Base-by-base conservation (phyloP, 2,797 vertebrate genomes). In the Limnodromus scolopaceus region DNA sequence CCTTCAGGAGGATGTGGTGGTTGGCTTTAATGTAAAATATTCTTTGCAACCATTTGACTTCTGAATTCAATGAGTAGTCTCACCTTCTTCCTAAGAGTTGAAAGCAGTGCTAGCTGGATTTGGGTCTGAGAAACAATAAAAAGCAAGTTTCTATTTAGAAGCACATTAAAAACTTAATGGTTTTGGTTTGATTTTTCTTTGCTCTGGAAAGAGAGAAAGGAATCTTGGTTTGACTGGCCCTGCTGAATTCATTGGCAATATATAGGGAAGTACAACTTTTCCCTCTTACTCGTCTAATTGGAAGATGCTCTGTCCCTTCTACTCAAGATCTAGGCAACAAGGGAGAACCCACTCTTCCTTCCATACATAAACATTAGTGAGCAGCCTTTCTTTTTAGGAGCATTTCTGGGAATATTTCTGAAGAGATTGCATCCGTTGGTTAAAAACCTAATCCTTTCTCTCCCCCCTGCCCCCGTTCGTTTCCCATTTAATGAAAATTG, bases 1-100 rank as follows among this genome's bases (percentile, higher is more conserved):
- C 74, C 86, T 96, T 92, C 84, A 89, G 86, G 81, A 87, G 81
- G 95, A 94, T 89, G 79, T 57, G 27, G 74, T 43, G 18, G 57
- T 93, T 92, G 75, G 54, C 90, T 93, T 95, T 75, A 65, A 77
- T 27, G 39, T 89, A 30, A 93, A 92, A 65, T 74, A 41, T 13
- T 94, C 60, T 92, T 93, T 87, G 55, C 49, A 71, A 41, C 71
- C 57, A 75, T 94, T 83, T 94, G 72, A 23, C 57, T 80, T 90
- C 41, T 61, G 68, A 80, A 46, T 87, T 91, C 64, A 87, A 7
- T 58, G 55, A 51, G 55, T 41, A 93, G 32, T 13, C 57, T 93
- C 36, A 83, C 84, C 68, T 91, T 70, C 36, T 91, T 83, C 4
- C 0, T 9, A 27, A 23, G 48, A 60, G 30, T 58, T 90, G 61